Conservation (phyloP, 2,113 vertebrate species). For the Cercocebus atys region DNA sequence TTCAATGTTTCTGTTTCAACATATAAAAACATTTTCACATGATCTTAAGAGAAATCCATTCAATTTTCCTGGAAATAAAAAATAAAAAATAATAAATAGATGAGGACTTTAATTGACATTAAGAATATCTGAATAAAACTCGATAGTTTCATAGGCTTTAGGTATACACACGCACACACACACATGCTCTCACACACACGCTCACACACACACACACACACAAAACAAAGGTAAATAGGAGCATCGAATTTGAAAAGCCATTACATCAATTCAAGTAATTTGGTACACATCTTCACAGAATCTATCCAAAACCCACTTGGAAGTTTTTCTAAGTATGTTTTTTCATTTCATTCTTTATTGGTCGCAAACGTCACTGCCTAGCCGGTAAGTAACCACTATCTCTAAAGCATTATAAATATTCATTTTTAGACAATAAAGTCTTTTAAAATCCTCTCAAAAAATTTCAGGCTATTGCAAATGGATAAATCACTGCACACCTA, state of each 20-base stretch:
- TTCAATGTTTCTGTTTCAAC: constrained; percentile 81
- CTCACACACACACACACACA: neutral
- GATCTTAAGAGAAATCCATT: constrained; percentile 80
- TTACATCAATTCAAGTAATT: constrained; percentile 49
- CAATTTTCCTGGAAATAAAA: constrained; percentile 77
- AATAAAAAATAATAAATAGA: constrained; percentile 80
- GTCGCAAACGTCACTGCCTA: constrained; percentile 55
- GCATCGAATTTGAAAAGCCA: constrained; percentile 47
- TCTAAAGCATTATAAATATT: constrained; percentile 76
- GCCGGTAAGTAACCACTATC: constrained; percentile 59
- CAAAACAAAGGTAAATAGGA: neutral
- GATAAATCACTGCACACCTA: constrained; percentile 56
- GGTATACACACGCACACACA: neutral
- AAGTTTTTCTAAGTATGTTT: constrained; percentile 71
- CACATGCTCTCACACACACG: neutral
- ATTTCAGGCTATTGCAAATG: constrained; percentile 64
- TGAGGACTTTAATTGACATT: constrained; percentile 47
- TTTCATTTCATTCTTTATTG: constrained; percentile 67
- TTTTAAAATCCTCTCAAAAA: constrained; percentile 71
- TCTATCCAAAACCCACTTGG: constrained; percentile 68
- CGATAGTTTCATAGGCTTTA: constrained; percentile 38
- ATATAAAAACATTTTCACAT: constrained; percentile 74
- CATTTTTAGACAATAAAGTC: constrained; percentile 73
- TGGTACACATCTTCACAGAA: constrained; percentile 41
- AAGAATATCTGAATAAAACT: constrained; percentile 43